phyloP scores from a whole-genome alignment of 2,888 invertebrate genomes.

The Cerastis leucographa region DNA sequence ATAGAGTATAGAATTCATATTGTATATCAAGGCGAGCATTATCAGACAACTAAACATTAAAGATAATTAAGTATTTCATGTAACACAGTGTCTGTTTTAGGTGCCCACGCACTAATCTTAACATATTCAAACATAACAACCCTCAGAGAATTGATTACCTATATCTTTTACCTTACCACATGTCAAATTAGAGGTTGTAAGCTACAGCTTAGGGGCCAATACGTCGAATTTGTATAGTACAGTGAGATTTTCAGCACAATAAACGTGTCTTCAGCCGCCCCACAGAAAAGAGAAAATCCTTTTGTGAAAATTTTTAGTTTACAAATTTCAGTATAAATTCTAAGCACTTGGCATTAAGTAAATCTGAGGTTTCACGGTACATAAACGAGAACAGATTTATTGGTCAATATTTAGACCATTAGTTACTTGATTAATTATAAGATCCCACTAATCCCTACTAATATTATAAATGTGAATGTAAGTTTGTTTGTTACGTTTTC shows the following conservation, averaged over 20 bases:
- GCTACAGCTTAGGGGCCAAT: background rate
- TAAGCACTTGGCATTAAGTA: background rate
- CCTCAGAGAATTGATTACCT: background rate
- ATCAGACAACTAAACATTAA: constrained; percentile 29
- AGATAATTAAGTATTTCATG: constrained; percentile 37
- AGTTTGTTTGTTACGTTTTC: no score
- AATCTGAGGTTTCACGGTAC: background rate
- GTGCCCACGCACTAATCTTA: constrained; percentile 35
- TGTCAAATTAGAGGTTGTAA: background rate
- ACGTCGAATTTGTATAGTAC: background rate
- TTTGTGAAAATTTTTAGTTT: background rate
- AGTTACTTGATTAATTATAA: background rate
- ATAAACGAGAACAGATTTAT: background rate
- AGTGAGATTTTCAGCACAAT: background rate
- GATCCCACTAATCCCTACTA: no score
- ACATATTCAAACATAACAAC: constrained; percentile 16
- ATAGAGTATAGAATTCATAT: constrained; percentile 31
- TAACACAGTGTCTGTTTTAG: constrained; percentile 17
- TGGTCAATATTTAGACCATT: background rate
- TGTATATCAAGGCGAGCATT: constrained; percentile 15
- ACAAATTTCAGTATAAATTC: background rate
- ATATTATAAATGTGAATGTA: no score
- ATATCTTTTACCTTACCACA: background rate
- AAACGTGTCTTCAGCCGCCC: background rate
- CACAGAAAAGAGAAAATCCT: background rate